Evolutionary conservation across 92 coral and sea anemone genomes (phyloP), one percentile per base, ranked within the genome.

Genomic region (Palythoa heliodiscus): DNA sequence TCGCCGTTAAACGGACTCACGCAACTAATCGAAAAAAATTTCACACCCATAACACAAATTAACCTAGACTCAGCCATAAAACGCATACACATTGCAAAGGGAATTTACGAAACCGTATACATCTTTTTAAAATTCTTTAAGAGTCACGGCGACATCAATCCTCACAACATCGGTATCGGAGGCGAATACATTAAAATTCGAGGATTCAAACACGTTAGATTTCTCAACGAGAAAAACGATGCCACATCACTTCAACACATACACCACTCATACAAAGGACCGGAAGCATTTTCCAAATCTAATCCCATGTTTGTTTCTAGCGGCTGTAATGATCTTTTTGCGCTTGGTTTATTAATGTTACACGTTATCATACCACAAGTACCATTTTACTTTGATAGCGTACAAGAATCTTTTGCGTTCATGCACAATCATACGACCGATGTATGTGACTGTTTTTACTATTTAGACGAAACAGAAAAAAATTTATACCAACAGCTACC

Each of bases 391-490:
- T 57, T 57, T 57, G 64, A 13, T 19, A 57, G n/a, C n/a, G n/a
- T 57, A 2, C 3, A 57, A 2, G 64, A 57, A 13, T 57, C 64
- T 17, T 57, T 57, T 57, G n/a, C n/a, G 2, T 57, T 57, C n/a
- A 57, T 57, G 64, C 64, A 57, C 22, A 11, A 57, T 1, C 5
- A 14, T 19, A 57, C 64, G 5, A 57, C 64, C 64, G n/a, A 57
- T 13, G 64, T 13, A 14, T 57, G 64, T 4, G 64, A 57, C n/a
- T 57, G 64, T 14, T 57, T 57, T 57, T 57, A 57, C n/a, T 57
- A 57, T 57, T 57, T 57, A 57, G 64, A 57, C 64, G 64, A 57
- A 57, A 57, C 64, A 57, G 64, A 57, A 57, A 57, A 57, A 57
- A 4, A 17, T 2, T 17, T 57, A 57, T 57, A 57, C 64, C 3